These are phyloP conservation scores for Pomacea canaliculata DNA, from an alignment of 2,888 invertebrate species.

Conservation along the genomic window DNA sequence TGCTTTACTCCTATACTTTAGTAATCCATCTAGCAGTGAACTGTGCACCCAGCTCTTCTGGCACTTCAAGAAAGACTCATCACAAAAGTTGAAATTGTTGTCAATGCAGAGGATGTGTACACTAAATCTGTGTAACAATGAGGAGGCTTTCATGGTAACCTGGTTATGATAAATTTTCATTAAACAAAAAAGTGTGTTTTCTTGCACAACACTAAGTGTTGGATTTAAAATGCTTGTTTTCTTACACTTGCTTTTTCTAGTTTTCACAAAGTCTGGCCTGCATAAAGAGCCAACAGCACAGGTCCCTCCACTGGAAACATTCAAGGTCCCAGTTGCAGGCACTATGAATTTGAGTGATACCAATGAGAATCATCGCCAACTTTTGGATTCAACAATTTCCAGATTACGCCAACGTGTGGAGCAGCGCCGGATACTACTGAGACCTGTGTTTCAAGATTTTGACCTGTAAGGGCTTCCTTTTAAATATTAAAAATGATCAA, in stretches of 20 bases:
- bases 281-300: slow-evolving; percentile 63
- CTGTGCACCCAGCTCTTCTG: too few species aligned
- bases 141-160: too few species aligned
- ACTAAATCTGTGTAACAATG: too few species aligned
- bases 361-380: slow-evolving; percentile 57
- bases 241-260: slow-evolving; percentile 42
- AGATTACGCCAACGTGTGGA: slow-evolving; percentile 58
- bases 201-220: too few species aligned
- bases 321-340: slow-evolving; percentile 67
- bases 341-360: slow-evolving; percentile 64
- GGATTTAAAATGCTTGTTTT: too few species aligned
- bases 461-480: slow-evolving; percentile 56
- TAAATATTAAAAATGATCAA: slow-evolving; percentile 49
- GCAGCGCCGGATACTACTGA: slow-evolving; percentile 64
- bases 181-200: too few species aligned
- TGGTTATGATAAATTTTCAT: too few species aligned
- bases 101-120: too few species aligned
- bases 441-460: slow-evolving; percentile 69
- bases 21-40: too few species aligned
- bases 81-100: too few species aligned
- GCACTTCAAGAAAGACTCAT: too few species aligned
- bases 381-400: slow-evolving; percentile 63
- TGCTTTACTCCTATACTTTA: too few species aligned
- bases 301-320: slow-evolving; percentile 64
- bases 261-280: slow-evolving; percentile 67